These are phyloP conservation scores for Lepidostoma basale DNA, from an alignment of 1,140 invertebrate species.

Conservation along the genomic window DNA sequence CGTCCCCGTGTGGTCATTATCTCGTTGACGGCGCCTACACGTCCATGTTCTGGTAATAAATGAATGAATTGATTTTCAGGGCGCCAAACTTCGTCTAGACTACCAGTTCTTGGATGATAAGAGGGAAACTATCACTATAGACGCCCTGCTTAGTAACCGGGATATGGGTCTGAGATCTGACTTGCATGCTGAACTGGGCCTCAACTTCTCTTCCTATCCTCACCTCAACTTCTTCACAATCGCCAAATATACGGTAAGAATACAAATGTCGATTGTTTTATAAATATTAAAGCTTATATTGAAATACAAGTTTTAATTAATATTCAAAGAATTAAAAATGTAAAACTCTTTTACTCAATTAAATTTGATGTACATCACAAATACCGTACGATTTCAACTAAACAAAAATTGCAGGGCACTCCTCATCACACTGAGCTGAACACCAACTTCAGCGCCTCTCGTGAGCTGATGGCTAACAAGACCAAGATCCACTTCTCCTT, in stretches of 20 bases:
- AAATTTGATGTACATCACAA: too few species aligned
- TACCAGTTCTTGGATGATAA: slow-evolving; percentile 71
- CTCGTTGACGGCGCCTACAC: too few species aligned
- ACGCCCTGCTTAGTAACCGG: slow-evolving; percentile 69
- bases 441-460: slow-evolving; percentile 54
- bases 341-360: too few species aligned
- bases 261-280: background rate
- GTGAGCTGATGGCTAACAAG: slow-evolving; percentile 49
- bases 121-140: slow-evolving; percentile 71
- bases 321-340: too few species aligned
- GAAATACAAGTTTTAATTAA: background rate
- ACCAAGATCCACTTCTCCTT: slow-evolving; percentile 49
- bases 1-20: too few species aligned
- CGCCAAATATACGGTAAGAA: slow-evolving; percentile 65
- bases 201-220: slow-evolving; percentile 77
- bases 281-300: background rate
- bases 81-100: slow-evolving; percentile 66
- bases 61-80: slow-evolving; percentile 40
- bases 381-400: too few species aligned
- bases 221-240: slow-evolving; percentile 74
- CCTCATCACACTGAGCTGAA: slow-evolving; percentile 54
- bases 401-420: slow-evolving; percentile 54
- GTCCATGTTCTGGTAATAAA: too few species aligned
- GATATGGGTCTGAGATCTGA: slow-evolving; percentile 64
- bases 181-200: slow-evolving; percentile 67